Evolutionary conservation across 2,797 vertebrate species (phyloP).

Genomic region (Luscinia luscinia): DNA sequence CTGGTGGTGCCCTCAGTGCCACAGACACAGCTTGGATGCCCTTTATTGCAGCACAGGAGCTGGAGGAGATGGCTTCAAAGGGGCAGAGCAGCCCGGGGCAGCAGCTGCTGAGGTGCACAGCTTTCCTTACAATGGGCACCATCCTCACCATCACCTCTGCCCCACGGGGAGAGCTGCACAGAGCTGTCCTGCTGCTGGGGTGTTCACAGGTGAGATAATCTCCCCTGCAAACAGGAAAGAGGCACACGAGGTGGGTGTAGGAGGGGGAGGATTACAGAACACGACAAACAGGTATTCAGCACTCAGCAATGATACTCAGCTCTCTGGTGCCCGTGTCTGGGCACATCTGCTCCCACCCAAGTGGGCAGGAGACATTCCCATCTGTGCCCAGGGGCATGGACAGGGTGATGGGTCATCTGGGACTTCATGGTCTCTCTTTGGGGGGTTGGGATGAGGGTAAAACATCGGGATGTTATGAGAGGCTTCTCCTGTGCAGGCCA

Average conservation of each 20-base stretch:
- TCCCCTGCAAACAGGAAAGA: not conserved
- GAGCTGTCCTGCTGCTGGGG: not conserved
- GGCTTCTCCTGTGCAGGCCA: not conserved
- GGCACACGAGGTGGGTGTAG: not conserved
- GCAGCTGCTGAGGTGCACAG: not conserved
- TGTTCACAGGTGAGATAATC: not conserved
- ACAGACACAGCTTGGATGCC: accelerated
- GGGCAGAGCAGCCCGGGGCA: not conserved
- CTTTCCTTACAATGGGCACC: not conserved
- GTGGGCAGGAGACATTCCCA: accelerated
- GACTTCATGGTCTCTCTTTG: not conserved
- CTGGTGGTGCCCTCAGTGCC: not conserved
- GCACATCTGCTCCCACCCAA: not conserved
- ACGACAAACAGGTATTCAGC: not conserved
- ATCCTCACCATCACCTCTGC: not conserved
- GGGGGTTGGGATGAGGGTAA: not conserved
- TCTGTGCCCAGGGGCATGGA: not conserved
- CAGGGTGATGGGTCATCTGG: too few species aligned
- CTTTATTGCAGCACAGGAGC: not conserved
- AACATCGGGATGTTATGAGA: not conserved
- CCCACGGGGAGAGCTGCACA: accelerated
- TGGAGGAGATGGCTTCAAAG: not conserved
- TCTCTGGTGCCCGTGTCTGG: accelerated
- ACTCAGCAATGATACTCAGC: not conserved
- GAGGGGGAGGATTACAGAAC: not conserved